These are phyloP conservation scores for Belgica antarctica DNA, from an alignment of 2,888 invertebrate species.

Conservation along the genomic window DNA sequence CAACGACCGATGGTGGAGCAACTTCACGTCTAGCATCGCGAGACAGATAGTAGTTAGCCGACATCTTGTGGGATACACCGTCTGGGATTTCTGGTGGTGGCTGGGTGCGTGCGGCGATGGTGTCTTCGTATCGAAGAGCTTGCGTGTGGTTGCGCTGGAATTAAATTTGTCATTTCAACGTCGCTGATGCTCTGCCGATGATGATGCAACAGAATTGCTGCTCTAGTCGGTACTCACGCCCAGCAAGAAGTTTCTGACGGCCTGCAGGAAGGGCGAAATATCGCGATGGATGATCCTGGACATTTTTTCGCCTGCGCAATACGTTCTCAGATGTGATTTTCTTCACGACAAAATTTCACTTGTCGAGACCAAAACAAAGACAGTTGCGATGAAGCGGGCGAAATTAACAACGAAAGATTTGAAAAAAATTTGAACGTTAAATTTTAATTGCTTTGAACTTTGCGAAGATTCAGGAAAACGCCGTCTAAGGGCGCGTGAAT, in stretches of 20 bases:
- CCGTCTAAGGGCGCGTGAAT: neutral
- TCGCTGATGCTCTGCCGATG: slow-evolving; percentile 46
- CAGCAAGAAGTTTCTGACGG: slow-evolving; percentile 64
- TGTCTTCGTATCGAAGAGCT: slow-evolving; percentile 67
- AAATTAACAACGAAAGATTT: no score
- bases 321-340: slow-evolving; percentile 52
- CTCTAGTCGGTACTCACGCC: slow-evolving; percentile 58
- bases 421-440: no score
- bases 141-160: slow-evolving; percentile 61
- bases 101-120: slow-evolving; percentile 70
- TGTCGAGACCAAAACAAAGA: neutral
- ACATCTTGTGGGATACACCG: slow-evolving; percentile 74
- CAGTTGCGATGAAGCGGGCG: no score
- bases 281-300: slow-evolving; percentile 61
- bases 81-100: slow-evolving; percentile 78
- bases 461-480: neutral
- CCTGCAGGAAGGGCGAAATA: slow-evolving; percentile 64
- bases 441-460: neutral
- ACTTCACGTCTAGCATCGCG: slow-evolving; percentile 83
- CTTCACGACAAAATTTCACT: neutral
- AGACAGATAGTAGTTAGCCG: slow-evolving; percentile 78
- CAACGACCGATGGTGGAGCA: slow-evolving; percentile 51
- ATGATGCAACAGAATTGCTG: slow-evolving; percentile 33
- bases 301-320: slow-evolving; percentile 46
- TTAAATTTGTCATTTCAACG: no score